Percentiles rank a stretch among this genome's conserved stretches.
Evolutionary conservation across 2,113 vertebrate species (phyloP).

Genomic region (Alethe diademata): DNA sequence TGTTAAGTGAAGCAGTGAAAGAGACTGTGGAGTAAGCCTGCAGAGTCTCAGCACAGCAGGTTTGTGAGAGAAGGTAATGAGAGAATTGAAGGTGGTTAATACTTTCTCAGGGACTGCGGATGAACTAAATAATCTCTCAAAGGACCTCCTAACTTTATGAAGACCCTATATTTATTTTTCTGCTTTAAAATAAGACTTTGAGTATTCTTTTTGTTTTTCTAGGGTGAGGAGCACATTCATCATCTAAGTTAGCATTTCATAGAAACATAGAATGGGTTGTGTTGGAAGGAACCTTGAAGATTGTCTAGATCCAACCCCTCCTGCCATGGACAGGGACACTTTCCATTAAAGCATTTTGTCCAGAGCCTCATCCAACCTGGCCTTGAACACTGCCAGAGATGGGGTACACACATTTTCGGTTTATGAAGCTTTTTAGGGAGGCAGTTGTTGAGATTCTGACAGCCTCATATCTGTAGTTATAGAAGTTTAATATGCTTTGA

Average conservation of each 20-base stretch:
- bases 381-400: neutral
- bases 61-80: neutral
- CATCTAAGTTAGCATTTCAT: neutral
- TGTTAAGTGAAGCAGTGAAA: neutral
- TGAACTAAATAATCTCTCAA: neutral
- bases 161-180: neutral
- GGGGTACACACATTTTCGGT: neutral
- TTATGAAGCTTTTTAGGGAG: neutral
- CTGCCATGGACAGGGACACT: neutral
- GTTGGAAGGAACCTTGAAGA: neutral
- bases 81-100: neutral
- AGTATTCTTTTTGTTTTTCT: neutral
- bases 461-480: rapidly evolving
- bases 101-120: neutral
- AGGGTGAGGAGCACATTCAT: neutral
- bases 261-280: neutral
- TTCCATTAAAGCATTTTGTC: neutral
- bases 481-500: neutral
- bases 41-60: neutral
- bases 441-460: neutral
- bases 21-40: neutral
- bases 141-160: neutral
- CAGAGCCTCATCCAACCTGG: neutral
- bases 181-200: neutral
- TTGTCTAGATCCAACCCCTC: neutral